Evolutionary conservation across 2,888 invertebrate species (phyloP), one percentile per base, ranked within the genome.

Genomic region (Orthosia gracilis): DNA sequence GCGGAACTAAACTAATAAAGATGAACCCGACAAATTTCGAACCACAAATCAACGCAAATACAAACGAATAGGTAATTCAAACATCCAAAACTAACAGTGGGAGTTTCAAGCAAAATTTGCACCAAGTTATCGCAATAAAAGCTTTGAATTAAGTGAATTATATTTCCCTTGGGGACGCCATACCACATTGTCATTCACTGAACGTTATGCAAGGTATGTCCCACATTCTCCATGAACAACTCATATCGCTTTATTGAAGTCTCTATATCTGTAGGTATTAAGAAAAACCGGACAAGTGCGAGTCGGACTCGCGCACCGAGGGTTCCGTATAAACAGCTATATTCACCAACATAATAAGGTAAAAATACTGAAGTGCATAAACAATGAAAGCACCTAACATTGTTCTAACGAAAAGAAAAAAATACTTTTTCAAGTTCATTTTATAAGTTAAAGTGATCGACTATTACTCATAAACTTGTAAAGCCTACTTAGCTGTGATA

Each of bases 171-270:
- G 74, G 77, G 75, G 86, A 73, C 72, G 80, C 74, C 76, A 74
- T 59, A 62, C 26, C 65, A 66, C 63, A 69, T 83, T 85, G 84
- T 84, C 74, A 84, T 84, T 79, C 76, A 59, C 52, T 80, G 75
- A 69, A 62, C 72, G 82, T 76, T 84, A 86, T 81, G 75, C 65
- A 67, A 73, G 83, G 89, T 89, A 89, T 89, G 89, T 73, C 86
- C 84, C 55, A 87, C 88, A 89, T 89, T 80, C 77, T 65, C 77
- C 73, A 66, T 86, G 89, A 86, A 87, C 86, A 87, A 82, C 88
- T 89, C 85, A 85, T 86, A 80, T 78, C 79, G 85, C 83, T 88
- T 87, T 89, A 89, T 89, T 89, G 73, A 83, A 83, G 78, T 84
- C 79, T 71, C 69, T 65, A 73, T 80, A 77, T 78, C 84, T 82